Base-by-base conservation (phyloP, 2,797 vertebrate genomes). In the Myiothlypis chrysogaster region DNA sequence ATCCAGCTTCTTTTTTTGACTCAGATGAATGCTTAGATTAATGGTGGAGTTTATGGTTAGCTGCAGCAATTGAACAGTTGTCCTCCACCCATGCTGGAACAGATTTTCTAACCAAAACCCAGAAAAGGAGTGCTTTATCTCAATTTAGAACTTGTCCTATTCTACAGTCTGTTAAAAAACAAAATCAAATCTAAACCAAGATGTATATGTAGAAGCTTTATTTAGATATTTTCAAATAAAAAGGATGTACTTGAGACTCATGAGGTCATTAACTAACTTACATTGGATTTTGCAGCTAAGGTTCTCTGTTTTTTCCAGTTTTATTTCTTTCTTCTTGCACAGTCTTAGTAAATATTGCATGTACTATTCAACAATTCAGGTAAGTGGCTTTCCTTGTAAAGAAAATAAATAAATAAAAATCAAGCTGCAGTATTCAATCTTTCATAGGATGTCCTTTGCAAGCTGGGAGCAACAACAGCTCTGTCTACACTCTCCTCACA, bases 171-270 rank as follows among this genome's bases (percentile, higher is more conserved):
- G 20, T 63, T 86, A 24, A 56, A 87, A 63, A 93, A 37, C 21
- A 47, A 69, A 69, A 53, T 34, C 17, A 75, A 94, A 91, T 34
- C 32, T 93, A 95, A 95, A 89, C 52, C 16, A 65, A 89, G 39
- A 86, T 57, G 39, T 89, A 27, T 35, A 60, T 59, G 22, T 93
- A 63, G 83, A 95, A 93, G n/a, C 15, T 65, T 94, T 24, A 92
- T 97, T 97, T 88, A 97, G 69, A 41, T 95, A 89, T 78, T 90
- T 97, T 95, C 49, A 95, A 95, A 97, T 95, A 81, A 94, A 97
- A 97, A 41, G 30, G 46, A 94, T 96, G 97, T 95, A 69, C 23
- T 97, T 34, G 22, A 95, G 89, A 81, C 60, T 94, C 53, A 82
- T 96, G 87, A 96, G 57, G 84, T 93, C 23, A 12, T 73, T 96